Conservation (phyloP, 2,888 invertebrate genomes). For the Erebia epiphron region DNA sequence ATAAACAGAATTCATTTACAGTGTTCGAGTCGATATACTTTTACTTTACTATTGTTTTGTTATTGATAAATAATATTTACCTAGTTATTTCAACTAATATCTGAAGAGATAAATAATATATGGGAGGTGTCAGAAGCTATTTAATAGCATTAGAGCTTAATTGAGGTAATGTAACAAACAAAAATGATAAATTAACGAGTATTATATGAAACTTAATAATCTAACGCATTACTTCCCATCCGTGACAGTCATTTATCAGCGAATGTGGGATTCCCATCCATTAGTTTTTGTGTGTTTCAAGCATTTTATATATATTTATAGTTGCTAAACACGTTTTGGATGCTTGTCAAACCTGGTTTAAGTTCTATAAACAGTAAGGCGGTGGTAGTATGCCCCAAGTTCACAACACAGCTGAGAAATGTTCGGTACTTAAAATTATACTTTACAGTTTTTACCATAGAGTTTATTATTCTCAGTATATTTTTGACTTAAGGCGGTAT, state of each 20-base stretch:
- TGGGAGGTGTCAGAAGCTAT: not conserved
- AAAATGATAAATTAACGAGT: conserved; percentile 2
- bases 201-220: conserved; percentile 4
- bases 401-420: not conserved
- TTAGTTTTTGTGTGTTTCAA: conserved; percentile 27
- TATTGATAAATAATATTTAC: not conserved
- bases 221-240: conserved; percentile 9
- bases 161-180: not conserved
- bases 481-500: conserved; percentile 22
- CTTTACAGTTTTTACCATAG: conserved; percentile 17
- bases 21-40: not conserved
- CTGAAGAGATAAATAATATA: not conserved
- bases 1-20: not conserved
- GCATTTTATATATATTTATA: conserved; percentile 33
- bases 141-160: not conserved
- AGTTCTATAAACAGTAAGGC: conserved; percentile 39
- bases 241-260: conserved; percentile 26
- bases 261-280: conserved; percentile 37
- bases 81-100: not conserved
- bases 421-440: not conserved
- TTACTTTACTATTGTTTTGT: too few species aligned
- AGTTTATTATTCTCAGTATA: conserved; percentile 31
- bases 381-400: conserved; percentile 25
- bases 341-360: conserved; percentile 36
- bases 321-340: conserved; percentile 38